These are phyloP conservation scores for Plotosus lineatus DNA, from an alignment of 2,113 vertebrate genomes.

Conservation along the genomic window DNA sequence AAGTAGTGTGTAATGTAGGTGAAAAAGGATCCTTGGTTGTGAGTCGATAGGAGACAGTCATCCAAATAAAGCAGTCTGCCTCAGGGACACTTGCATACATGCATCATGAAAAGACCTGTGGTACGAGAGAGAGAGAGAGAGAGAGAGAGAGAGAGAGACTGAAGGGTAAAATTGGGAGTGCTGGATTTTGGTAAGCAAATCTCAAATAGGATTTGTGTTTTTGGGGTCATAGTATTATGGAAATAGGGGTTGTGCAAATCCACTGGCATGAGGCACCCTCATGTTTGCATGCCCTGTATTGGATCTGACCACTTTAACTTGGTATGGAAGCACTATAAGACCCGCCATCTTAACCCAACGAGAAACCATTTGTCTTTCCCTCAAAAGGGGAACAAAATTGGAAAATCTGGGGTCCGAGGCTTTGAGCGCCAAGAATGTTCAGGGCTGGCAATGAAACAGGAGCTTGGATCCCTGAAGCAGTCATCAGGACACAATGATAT, in stretches of 20 bases:
- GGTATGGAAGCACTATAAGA: background rate
- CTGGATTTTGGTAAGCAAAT: background rate
- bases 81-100: background rate
- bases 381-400: background rate
- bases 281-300: background rate
- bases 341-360: background rate
- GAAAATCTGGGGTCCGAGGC: background rate
- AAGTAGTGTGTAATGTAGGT: background rate
- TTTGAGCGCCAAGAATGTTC: too few relatives aligned
- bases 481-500: background rate
- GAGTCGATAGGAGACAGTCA: background rate
- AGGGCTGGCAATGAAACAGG: background rate
- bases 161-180: background rate
- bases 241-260: background rate
- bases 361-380: background rate
- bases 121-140: background rate
- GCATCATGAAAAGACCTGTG: background rate
- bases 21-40: background rate
- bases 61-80: background rate
- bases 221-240: background rate
- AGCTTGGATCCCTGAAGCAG: background rate
- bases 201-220: background rate
- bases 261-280: background rate
- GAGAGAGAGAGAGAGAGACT: background rate
- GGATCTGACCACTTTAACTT: background rate